Percentiles rank a stretch among this genome's conserved stretches.
Evolutionary conservation across 2,888 invertebrate genomes (phyloP).

Genomic region (Noctua fimbriata): DNA sequence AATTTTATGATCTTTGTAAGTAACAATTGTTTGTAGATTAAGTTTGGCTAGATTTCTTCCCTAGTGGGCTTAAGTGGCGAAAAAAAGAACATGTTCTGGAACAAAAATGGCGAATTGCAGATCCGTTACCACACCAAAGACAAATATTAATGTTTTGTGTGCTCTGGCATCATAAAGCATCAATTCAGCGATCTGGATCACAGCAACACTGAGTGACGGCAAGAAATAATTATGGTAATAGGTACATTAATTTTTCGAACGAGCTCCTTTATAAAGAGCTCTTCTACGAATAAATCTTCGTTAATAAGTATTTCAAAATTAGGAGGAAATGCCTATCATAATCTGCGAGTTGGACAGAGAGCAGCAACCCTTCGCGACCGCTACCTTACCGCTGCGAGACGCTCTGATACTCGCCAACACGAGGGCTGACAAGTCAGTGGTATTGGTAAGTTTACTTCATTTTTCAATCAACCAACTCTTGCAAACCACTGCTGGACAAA

Average conservation of each 20-base stretch:
- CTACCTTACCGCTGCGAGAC: conserved; percentile 76
- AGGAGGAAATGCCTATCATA: conserved; percentile 76
- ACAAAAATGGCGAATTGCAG: not conserved
- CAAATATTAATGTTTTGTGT: not conserved
- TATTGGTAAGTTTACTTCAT: conserved; percentile 71
- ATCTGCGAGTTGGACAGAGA: conserved; percentile 74
- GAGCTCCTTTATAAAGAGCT: not conserved
- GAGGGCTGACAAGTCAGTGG: conserved; percentile 78
- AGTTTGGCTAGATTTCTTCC: not conserved
- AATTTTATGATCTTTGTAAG: not conserved
- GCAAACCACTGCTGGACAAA: not conserved
- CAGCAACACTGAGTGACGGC: not conserved
- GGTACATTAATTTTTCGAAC: no score
- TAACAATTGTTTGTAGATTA: not conserved
- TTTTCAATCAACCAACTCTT: not conserved
- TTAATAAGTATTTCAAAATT: not conserved
- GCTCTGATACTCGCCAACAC: conserved; percentile 76
- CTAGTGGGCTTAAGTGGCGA: not conserved
- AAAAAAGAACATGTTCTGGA: not conserved
- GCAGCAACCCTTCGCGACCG: conserved; percentile 73
- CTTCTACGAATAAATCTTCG: not conserved
- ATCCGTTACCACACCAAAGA: not conserved
- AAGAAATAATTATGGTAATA: not conserved
- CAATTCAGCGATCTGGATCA: not conserved
- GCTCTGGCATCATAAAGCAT: not conserved